These are phyloP conservation scores for Pseudocheirus occidentalis DNA, from an alignment of 2,797 vertebrate genomes.

Conservation along the genomic window DNA sequence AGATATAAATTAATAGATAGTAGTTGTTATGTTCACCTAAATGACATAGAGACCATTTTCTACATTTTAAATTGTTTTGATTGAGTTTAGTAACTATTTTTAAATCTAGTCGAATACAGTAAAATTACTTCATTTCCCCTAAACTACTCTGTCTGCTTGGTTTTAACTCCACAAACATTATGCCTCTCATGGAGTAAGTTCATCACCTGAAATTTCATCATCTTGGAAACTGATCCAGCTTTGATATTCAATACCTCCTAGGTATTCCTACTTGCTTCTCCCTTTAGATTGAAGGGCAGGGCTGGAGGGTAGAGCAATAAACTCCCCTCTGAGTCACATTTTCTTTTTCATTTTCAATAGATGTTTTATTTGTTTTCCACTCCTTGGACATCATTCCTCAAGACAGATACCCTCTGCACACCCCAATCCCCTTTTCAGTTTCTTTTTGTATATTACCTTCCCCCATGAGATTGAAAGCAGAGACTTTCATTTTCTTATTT, in stretches of 20 bases:
- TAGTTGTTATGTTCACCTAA: background rate
- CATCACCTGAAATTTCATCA: background rate
- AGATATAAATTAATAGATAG: no score
- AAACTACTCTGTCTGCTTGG: background rate
- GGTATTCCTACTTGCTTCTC: background rate
- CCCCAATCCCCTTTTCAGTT: background rate
- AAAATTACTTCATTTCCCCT: background rate
- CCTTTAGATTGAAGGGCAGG: background rate
- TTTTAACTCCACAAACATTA: background rate
- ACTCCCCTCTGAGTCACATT: background rate
- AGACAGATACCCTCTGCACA: background rate
- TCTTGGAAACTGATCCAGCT: background rate
- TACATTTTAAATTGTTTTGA: background rate
- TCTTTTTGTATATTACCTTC: background rate
- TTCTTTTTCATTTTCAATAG: background rate
- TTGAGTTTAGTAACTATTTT: background rate
- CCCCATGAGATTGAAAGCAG: background rate
- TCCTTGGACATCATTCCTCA: background rate
- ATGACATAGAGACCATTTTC: background rate
- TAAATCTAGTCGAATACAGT: background rate
- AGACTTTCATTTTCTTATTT: background rate
- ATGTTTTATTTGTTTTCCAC: background rate
- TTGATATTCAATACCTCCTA: background rate
- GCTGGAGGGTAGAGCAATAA: background rate
- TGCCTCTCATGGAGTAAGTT: background rate